Evolutionary conservation across 2,888 invertebrate genomes (phyloP), one percentile per base, ranked within the genome.

Genomic region (Malthinus seriepunctatus): DNA sequence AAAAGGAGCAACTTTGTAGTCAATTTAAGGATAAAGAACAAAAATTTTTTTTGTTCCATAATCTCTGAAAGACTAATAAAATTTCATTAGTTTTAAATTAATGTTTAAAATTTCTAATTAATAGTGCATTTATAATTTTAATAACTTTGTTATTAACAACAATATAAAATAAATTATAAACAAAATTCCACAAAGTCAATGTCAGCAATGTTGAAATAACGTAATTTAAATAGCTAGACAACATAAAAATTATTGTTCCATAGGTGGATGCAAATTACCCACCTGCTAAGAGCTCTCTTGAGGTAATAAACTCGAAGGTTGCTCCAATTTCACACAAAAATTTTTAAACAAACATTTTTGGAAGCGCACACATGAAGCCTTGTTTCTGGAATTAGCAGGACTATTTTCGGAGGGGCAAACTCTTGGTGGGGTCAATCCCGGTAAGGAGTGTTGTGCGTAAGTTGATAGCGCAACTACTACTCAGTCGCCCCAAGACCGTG

Each of bases 401-500:
- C 64, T 67, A 67, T 69, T 67, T 65, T 66, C 63, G 62, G 67
- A 56, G 66, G 67, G 60, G 51, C 59, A 47, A 48, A 53, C 56
- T 51, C 56, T 56, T 67, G 65, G 68, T 63, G 68, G 68, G 68
- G 68, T 60, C 61, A 53, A 63, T 59, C 56, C 67, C 62, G 64
- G 67, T 65, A 68, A 66, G 68, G 68, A 63, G 64, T 55, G 64
- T 64, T 67, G 51, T 44, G 61, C 68, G 69, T 70, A 70, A 71
- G 62, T 63, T 70, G 70, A 71, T 71, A 69, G 69, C 67, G 61
- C 55, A 60, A 56, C 67, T 66, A 65, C 65, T 63, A 64, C 63
- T 72, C 71, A 72, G 72, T 72, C 72, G 71, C 69, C 69, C 67
- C 66, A 69, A 70, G 68, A 71, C 71, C 71, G 71, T 71, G 70